Percentiles rank a stretch among this genome's conserved stretches.
Conservation (phyloP, 2,113 vertebrate species). For the Peromyscus maniculatus region DNA sequence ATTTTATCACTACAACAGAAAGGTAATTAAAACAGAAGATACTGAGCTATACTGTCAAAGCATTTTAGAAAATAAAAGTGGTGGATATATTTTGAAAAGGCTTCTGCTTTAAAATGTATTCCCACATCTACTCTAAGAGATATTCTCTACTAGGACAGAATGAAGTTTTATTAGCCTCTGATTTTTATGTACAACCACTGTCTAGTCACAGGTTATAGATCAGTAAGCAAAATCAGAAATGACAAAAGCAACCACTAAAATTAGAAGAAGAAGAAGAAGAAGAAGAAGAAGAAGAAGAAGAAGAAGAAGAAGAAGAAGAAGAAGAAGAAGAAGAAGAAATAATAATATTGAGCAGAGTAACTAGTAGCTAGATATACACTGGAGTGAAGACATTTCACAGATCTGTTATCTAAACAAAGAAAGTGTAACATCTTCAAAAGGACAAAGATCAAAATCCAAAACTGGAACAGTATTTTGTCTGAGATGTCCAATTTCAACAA, state of each 20-base stretch:
- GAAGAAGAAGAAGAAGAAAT: neutral
- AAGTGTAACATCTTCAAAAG: neutral
- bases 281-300: too few species aligned
- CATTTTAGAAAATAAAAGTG: neutral
- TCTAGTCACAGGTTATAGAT: neutral
- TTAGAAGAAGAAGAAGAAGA: neutral
- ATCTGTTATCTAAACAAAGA: constrained; percentile 17
- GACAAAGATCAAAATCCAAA: constrained; percentile 24
- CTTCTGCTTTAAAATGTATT: neutral
- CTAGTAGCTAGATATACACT: constrained; percentile 11
- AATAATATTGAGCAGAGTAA: neutral
- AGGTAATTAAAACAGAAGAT: neutral
- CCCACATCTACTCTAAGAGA: neutral
- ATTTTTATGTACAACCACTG: neutral
- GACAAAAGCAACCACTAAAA: neutral
- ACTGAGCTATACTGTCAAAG: neutral
- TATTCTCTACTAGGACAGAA: neutral
- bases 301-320: neutral
- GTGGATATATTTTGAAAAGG: neutral
- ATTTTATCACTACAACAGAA: neutral
- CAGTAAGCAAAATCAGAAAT: neutral
- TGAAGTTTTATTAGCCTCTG: neutral
- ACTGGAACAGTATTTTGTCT: neutral
- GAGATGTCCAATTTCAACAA: neutral
- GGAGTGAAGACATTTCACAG: neutral